Evolutionary conservation across 2,797 vertebrate genomes (phyloP).

Genomic region (Lepilemur ruficaudatus): DNA sequence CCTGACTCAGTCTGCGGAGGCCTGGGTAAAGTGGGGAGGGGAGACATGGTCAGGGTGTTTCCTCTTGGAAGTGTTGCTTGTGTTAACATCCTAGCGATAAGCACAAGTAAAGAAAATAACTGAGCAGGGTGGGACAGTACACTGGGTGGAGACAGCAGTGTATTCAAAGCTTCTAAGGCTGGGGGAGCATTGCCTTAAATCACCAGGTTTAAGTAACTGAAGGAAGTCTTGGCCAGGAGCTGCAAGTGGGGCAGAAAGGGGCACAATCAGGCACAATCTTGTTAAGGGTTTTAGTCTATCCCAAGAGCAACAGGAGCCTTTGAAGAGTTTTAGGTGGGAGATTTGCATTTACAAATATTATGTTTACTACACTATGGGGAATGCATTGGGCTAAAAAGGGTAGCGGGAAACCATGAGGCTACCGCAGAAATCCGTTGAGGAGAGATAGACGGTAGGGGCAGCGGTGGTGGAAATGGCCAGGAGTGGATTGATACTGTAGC

Average conservation of each 20-base stretch:
- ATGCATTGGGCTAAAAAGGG: background rate
- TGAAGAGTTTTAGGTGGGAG: background rate
- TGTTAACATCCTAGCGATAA: background rate
- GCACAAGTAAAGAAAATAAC: background rate
- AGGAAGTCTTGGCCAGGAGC: background rate
- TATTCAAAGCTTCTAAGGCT: background rate
- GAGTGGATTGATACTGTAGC: background rate
- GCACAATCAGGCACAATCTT: background rate
- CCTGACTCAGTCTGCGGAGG: background rate
- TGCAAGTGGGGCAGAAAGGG: background rate
- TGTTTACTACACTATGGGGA: background rate
- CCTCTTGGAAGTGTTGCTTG: background rate
- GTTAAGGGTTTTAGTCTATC: background rate
- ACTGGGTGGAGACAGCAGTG: background rate
- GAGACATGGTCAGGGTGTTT: background rate
- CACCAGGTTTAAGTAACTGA: background rate
- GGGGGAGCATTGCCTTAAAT: background rate
- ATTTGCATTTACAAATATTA: background rate
- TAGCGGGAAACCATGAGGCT: background rate
- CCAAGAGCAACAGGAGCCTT: background rate
- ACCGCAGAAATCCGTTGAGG: background rate
- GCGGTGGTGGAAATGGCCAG: background rate
- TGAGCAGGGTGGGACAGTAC: background rate
- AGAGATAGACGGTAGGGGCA: background rate
- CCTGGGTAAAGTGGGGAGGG: background rate